Conservation (phyloP, 2,888 invertebrate species). For the Diogma glabrata region DNA sequence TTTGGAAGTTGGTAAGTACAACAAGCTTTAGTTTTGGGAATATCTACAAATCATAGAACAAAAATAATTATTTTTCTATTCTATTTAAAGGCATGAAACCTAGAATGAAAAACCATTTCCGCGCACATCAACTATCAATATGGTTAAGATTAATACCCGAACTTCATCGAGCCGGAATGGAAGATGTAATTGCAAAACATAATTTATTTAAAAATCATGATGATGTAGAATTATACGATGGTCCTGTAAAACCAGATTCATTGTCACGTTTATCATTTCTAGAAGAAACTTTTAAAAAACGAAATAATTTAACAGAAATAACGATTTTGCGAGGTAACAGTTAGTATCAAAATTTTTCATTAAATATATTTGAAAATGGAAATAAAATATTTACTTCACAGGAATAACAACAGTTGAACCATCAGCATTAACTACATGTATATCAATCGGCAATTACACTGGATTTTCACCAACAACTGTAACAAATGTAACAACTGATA, state of each 20-base stretch:
- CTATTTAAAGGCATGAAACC: conserved; percentile 93
- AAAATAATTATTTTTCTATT: conserved; percentile 16
- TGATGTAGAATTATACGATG: conserved; percentile 81
- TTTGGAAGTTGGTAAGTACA: conserved; percentile 70
- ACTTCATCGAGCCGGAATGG: conserved; percentile 77
- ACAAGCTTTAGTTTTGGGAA: neutral
- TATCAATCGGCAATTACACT: conserved; percentile 39
- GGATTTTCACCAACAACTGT: conserved; percentile 40
- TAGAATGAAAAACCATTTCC: conserved; percentile 82
- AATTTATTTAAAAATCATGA: conserved; percentile 84
- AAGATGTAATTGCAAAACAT: conserved; percentile 74
- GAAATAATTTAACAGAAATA: conserved; percentile 34
- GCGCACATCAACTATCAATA: conserved; percentile 88
- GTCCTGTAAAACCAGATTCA: conserved; percentile 77
- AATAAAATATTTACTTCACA: too few relatives aligned
- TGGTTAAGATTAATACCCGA: conserved; percentile 92
- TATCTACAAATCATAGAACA: neutral
- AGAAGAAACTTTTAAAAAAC: conserved; percentile 44
- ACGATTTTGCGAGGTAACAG: conserved; percentile 16
- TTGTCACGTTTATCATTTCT: conserved; percentile 43
- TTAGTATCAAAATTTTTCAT: too few relatives aligned
- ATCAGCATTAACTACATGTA: conserved; percentile 40
- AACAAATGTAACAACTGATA: conserved; percentile 59
- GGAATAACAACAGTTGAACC: conserved; percentile 36
- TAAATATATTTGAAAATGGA: too few relatives aligned